Base-by-base conservation (phyloP, 2,888 invertebrate species). In the Pterostichus madidus region DNA sequence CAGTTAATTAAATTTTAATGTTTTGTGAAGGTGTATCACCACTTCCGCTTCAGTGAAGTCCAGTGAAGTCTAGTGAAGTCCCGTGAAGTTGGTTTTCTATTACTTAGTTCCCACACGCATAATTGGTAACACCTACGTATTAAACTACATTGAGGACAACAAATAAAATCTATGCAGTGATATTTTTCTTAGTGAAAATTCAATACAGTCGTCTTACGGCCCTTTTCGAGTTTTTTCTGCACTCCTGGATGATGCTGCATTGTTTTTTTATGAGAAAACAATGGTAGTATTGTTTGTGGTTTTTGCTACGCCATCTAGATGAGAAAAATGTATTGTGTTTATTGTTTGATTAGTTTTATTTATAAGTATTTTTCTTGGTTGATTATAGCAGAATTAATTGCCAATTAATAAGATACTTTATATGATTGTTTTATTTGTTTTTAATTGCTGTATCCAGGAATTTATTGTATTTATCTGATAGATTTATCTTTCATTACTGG, bases 31-130 rank as follows among this genome's bases (percentile, higher is more conserved):
- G 64, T 64, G 64, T 64, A 64, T 11, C 59, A 59, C 35, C 32
- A 64, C 64, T 64, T 64, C 64, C 64, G 64, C 64, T 64, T 64
- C 31, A 64, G n/a, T 64, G 64, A 31, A 64, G 49, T 49, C 11
- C 31, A 64, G n/a, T 64, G 64, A 31, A 64, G 49, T 49, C 11
- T 11, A 49, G 49, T 59, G 24, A 53, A 59, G 35, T 64, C 49
- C 13, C 11, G 59, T 24, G 59, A 59, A 59, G 64, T 64, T 11
- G 32, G 13, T 64, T 35, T 64, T 64, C 64, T 64, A 64, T 64
- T 64, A 64, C 59, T 32, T 59, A 31, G 64, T 64, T 64, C 64
- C 64, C 64, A 64, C 64, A 64, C 39, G 8, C 64, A 64, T 64
- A 64, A 64, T 64, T 64, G 32, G 13, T 64, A 64, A 31, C 64